phyloP scores from a whole-genome alignment of 2,888 invertebrate genomes.

The Leucoma salicis region DNA sequence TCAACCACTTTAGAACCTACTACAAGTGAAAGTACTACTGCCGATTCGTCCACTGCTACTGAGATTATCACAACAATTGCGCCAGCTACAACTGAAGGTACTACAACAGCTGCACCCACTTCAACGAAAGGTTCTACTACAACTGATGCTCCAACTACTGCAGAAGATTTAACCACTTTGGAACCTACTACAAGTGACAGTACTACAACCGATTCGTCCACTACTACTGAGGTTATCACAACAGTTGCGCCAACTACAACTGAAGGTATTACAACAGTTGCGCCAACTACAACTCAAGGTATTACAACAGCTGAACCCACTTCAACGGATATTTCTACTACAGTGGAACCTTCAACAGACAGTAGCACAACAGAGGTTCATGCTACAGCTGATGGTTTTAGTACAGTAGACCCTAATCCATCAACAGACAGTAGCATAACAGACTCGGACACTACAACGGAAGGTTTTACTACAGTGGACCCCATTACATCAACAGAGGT shows the following conservation, averaged over 20 bases:
- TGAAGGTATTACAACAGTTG: not conserved
- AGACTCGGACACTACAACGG: not conserved
- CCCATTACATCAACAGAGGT: conserved; percentile 1
- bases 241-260: conserved; percentile 2
- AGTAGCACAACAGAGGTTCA: conserved; percentile 2
- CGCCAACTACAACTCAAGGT: not conserved
- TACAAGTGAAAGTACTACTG: conserved; percentile 5
- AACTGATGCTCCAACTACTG: not conserved
- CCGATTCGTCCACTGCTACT: conserved; percentile 2
- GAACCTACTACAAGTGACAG: conserved; percentile 1
- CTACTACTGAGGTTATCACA: conserved; percentile 7
- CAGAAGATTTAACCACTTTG: not conserved
- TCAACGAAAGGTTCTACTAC: conserved; percentile 1
- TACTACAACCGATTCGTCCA: conserved; percentile 1
- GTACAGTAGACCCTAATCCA: conserved; percentile 3
- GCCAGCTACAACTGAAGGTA: conserved; percentile 4
- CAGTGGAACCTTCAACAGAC: too few species aligned
- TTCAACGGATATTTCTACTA: conserved; percentile 1
- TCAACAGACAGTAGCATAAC: conserved; percentile 4
- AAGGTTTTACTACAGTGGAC: not conserved
- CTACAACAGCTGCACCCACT: conserved; percentile 3
- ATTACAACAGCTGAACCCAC: conserved; percentile 3
- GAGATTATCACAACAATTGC: not conserved
- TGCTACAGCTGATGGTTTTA: not conserved
- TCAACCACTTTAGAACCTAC: not conserved